phyloP scores from a whole-genome alignment of 2,113 vertebrate species.

The Macroglossus sobrinus region DNA sequence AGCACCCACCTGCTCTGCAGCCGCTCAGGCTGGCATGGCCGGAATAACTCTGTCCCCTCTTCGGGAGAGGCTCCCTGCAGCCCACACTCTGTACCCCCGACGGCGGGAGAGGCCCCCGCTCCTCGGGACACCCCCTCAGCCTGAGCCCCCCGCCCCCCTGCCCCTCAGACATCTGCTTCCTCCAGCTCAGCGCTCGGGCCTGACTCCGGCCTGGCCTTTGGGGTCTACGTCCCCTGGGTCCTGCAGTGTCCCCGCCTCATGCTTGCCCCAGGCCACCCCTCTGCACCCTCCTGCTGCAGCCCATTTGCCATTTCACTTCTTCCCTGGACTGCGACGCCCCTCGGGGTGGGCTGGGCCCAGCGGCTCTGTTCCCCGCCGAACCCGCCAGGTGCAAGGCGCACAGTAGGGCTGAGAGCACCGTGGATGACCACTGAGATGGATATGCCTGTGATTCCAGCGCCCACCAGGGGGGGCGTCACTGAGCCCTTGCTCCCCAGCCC shows the following conservation, averaged over 20 bases:
- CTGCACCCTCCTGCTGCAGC: neutral
- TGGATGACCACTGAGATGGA: neutral
- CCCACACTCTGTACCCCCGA: too few species aligned
- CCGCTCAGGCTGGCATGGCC: neutral
- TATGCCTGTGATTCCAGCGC: too few species aligned
- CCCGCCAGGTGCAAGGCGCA: rapidly evolving
- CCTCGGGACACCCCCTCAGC: rapidly evolving
- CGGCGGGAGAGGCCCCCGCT: neutral
- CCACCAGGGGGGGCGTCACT: neutral
- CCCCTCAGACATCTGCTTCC: neutral
- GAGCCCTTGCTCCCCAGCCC: neutral
- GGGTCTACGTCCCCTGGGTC: rapidly evolving
- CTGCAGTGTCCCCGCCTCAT: rapidly evolving
- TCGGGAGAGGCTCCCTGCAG: neutral
- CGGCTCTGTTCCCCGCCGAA: neutral
- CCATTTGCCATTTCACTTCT: neutral
- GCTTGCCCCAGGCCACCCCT: neutral
- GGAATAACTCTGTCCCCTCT: neutral
- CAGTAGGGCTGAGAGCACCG: neutral
- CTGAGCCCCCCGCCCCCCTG: too few species aligned
- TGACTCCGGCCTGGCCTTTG: neutral
- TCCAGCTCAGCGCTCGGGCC: neutral
- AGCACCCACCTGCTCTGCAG: rapidly evolving
- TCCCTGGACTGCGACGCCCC: neutral
- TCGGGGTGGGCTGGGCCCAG: neutral